Evolutionary conservation across 2,797 vertebrate genomes (phyloP).

Genomic region (Anableps anableps): DNA sequence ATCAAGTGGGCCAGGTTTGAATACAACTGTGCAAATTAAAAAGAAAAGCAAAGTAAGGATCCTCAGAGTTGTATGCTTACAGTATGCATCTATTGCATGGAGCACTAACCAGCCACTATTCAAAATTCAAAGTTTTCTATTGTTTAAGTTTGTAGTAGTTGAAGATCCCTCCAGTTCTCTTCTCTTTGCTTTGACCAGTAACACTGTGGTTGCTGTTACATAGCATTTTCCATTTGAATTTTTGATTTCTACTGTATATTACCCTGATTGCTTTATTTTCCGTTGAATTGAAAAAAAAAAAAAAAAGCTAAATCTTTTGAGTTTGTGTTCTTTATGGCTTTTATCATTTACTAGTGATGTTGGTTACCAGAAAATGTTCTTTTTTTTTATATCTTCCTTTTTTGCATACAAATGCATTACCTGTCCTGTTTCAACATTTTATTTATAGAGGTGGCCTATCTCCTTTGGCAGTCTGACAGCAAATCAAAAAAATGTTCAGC

Average conservation of each 20-base stretch:
- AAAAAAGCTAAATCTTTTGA: not conserved
- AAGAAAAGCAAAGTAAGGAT: conserved; percentile 5
- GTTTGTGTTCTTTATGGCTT: not conserved
- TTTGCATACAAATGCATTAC: not conserved
- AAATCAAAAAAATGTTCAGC: too few relatives aligned
- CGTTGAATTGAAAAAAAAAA: not conserved
- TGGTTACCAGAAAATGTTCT: not conserved
- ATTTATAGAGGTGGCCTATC: not conserved
- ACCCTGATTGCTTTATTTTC: not conserved
- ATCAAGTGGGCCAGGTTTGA: conserved; percentile 12
- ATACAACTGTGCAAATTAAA: not conserved
- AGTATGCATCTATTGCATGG: not conserved
- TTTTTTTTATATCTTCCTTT: not conserved
- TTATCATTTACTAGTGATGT: not conserved
- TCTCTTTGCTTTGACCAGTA: not conserved
- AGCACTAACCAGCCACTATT: too few relatives aligned
- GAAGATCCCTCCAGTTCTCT: not conserved
- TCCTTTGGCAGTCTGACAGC: too few relatives aligned
- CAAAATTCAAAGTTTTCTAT: too few relatives aligned
- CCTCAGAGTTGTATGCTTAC: not conserved
- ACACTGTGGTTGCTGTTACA: too few relatives aligned
- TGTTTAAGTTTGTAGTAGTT: not conserved
- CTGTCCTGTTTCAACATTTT: not conserved
- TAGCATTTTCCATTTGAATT: not conserved
- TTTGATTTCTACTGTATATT: not conserved